Evolutionary conservation across 64 coral and sea anemone genomes (phyloP), one percentile per base, ranked within the genome.

Genomic region (Platygyra sinensis): DNA sequence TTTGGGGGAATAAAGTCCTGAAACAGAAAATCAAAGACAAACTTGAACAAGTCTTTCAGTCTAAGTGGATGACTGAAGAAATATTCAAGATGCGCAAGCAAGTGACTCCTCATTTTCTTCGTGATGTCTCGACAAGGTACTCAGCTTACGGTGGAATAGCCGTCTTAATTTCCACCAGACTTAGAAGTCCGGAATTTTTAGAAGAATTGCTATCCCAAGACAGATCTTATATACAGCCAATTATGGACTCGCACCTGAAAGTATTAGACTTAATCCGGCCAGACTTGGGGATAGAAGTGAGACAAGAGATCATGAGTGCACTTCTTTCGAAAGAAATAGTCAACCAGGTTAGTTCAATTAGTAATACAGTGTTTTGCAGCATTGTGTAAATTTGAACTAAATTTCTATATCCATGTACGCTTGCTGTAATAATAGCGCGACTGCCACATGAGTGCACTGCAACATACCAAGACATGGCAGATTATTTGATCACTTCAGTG

Each of bases 21-120:
- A 78, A 78, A 78, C 76, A 55, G 24, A 78, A 78, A 78, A 78
- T 78, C 1, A 78, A 78, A 22, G 76, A 78, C 25, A 78, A 27
- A 78, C 50, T 78, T 10, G 10, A 5, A 14, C 76, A 78, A 55
- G 11, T 14, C 11, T 78, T 78, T 6, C 42, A 55, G 11, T 78
- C 76, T 2, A 55, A 78, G 19, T 78, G 76, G 76, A 78, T 78
- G 76, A 27, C 18, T 3, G 49, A 27, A 54, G 42, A 78, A 55
- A 54, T 78, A 5, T 24, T 22, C 24, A 78, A 52, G 22, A 54
- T 78, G 24, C 42, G 46, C 42, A 9, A 52, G 10, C 2, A 52
- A 12, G 50, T 27, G 3, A 27, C 5, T 4, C 76, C 17, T n/a
- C 5, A 57, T 7, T 52, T 78, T 9, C 42, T 78, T 52, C 76